phyloP scores from a whole-genome alignment of 2,888 invertebrate species.

The Nematopogon swammerdamellus region DNA sequence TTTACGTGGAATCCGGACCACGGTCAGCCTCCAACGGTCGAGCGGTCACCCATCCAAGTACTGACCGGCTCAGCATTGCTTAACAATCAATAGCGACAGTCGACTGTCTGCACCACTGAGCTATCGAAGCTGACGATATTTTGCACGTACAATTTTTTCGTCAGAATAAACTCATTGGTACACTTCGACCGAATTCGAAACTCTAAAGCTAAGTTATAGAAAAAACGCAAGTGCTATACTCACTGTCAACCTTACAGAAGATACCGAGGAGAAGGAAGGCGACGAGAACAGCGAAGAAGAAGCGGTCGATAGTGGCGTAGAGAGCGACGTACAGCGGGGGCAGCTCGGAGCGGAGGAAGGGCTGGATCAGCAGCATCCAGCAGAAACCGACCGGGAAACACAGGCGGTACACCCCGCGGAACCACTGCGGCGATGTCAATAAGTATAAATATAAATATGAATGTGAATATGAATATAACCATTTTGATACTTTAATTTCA shows the following conservation, averaged over 20 bases:
- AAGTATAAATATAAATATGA: neutral
- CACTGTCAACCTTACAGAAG: slow-evolving; percentile 35
- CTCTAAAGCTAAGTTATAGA: too few species aligned
- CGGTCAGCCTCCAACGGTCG: too few species aligned
- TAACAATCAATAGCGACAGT: too few species aligned
- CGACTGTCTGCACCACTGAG: too few species aligned
- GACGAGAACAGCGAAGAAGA: slow-evolving; percentile 18
- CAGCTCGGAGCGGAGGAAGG: neutral
- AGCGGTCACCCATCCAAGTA: too few species aligned
- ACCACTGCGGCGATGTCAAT: slow-evolving; percentile 18
- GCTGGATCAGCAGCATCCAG: slow-evolving; percentile 23
- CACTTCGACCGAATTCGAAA: too few species aligned
- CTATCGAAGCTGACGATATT: too few species aligned
- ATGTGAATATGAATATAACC: neutral
- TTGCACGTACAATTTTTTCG: too few species aligned
- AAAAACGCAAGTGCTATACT: too few species aligned
- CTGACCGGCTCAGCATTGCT: too few species aligned
- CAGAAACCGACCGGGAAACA: slow-evolving; percentile 25
- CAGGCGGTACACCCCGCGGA: slow-evolving; percentile 27
- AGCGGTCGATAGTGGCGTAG: neutral
- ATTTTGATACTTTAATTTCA: neutral
- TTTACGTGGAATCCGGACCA: too few species aligned
- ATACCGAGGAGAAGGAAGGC: slow-evolving; percentile 21
- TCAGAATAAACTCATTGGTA: too few species aligned
- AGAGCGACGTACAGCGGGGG: neutral